Conservation (phyloP, 2,113 vertebrate genomes). For the Phasianus colchicus region DNA sequence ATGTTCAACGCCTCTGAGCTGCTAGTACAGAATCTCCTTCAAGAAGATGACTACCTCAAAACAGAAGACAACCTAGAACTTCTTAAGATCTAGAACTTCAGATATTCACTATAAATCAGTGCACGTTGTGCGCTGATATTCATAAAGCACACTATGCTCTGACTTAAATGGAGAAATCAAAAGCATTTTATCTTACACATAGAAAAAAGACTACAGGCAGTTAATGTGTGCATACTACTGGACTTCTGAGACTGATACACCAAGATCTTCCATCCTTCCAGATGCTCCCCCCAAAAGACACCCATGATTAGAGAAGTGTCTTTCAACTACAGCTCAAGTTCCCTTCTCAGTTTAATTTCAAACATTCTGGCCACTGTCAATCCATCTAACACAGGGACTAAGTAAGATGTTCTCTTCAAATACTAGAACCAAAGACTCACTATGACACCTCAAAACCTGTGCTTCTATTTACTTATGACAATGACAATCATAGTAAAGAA, state of each 20-base stretch:
- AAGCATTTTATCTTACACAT: neutral
- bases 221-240: neutral
- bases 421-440: neutral
- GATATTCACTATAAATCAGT: neutral
- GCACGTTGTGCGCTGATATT: rapidly evolving
- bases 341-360: conserved; percentile 5
- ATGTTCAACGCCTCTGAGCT: neutral
- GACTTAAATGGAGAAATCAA: neutral
- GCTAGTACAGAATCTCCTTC: neutral
- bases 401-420: neutral
- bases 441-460: neutral
- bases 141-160: neutral
- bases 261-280: neutral
- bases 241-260: neutral
- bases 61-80: neutral
- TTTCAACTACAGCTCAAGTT: neutral
- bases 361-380: neutral
- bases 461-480: neutral
- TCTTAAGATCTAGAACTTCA: neutral
- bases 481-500: neutral
- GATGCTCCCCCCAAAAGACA: neutral
- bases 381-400: neutral
- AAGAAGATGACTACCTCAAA: neutral
- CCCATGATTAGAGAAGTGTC: neutral
- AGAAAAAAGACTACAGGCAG: neutral